Conservation (phyloP, 2,113 vertebrate species). For the Penelope pileata region DNA sequence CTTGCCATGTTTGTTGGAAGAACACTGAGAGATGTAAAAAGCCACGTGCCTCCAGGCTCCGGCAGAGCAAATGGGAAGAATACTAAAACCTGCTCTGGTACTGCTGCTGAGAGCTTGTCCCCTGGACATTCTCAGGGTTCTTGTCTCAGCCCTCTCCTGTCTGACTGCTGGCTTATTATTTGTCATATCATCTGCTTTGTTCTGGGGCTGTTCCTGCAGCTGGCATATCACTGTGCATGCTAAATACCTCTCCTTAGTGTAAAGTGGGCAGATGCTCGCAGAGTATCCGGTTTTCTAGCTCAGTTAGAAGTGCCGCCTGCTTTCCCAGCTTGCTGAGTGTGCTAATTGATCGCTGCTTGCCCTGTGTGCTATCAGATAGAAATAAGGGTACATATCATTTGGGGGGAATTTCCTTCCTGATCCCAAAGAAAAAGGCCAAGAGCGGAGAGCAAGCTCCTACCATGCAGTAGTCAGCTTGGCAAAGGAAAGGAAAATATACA, state of each 20-base stretch:
- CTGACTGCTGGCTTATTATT: background rate
- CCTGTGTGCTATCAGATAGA: background rate
- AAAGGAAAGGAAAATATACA: conserved; percentile 20
- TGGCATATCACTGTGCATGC: background rate
- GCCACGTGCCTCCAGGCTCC: conserved; percentile 1
- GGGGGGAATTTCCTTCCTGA: background rate
- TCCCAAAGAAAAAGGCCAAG: background rate
- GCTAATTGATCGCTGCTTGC: background rate
- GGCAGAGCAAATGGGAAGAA: conserved; percentile 19
- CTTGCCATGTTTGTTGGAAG: conserved; percentile 14
- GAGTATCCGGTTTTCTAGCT: background rate
- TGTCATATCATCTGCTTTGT: background rate
- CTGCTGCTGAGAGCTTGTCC: background rate
- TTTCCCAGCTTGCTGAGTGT: conserved; percentile 22
- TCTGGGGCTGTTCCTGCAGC: background rate
- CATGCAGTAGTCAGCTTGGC: conserved; percentile 30
- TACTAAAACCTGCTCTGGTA: background rate
- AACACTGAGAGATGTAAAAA: conserved; percentile 22
- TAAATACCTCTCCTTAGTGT: background rate
- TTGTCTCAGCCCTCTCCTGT: background rate
- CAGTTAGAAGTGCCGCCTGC: background rate
- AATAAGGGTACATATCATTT: background rate
- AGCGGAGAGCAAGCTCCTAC: background rate
- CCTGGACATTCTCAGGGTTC: background rate
- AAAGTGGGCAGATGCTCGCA: background rate